phyloP scores from a whole-genome alignment of 2,797 vertebrate species.

The Sebastes diploproa region DNA sequence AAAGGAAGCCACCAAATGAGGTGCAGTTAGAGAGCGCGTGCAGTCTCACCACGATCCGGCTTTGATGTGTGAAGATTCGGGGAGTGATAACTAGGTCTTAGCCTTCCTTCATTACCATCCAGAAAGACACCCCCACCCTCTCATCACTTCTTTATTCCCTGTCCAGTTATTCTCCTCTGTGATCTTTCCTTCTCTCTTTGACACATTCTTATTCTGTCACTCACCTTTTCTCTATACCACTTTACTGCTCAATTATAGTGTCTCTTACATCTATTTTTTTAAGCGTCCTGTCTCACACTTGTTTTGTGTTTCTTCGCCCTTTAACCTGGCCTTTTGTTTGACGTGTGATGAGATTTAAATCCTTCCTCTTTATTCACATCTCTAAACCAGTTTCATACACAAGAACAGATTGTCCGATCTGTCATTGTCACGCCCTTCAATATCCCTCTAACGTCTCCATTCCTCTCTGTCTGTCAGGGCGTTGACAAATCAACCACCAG shows the following conservation, averaged over 20 bases:
- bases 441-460: conserved; percentile 38
- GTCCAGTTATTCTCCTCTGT: conserved; percentile 37
- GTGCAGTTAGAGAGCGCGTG: conserved; percentile 31
- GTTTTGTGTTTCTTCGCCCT: background rate
- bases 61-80: conserved; percentile 66
- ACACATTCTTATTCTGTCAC: conserved; percentile 45
- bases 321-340: conserved; percentile 16
- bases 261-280: conserved; percentile 7
- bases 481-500: conserved; percentile 53
- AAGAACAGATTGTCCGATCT: conserved; percentile 15
- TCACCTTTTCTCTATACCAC: conserved; percentile 30
- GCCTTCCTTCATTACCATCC: conserved; percentile 62
- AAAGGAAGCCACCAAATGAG: conserved; percentile 56
- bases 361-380: conserved; percentile 4
- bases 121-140: conserved; percentile 39
- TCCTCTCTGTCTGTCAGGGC: conserved; percentile 42
- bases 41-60: conserved; percentile 44
- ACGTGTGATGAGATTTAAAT: conserved; percentile 20
- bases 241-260: conserved; percentile 33
- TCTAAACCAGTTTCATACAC: conserved; percentile 26
- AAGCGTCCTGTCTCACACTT: background rate
- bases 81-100: conserved; percentile 63
- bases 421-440: conserved; percentile 49
- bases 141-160: conserved; percentile 44
- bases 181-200: conserved; percentile 47